Evolutionary conservation across 2,113 vertebrate species (phyloP).

Genomic region (Dipodomys stephensi): DNA sequence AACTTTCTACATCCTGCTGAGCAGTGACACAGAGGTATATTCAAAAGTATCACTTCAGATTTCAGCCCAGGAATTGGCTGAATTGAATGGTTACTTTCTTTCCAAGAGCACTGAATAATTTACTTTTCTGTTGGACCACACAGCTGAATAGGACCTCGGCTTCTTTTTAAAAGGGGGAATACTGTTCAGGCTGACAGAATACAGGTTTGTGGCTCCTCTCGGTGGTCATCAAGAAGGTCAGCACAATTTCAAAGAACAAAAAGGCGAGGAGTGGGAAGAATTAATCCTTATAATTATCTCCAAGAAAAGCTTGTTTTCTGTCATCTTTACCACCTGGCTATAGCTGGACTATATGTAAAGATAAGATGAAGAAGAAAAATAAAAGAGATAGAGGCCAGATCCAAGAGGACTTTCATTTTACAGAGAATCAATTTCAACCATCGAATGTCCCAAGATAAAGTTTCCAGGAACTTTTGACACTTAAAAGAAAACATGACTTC

Average conservation of each 20-base stretch:
- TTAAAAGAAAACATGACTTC: slow-evolving; percentile 33
- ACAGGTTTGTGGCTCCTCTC: slow-evolving; percentile 60
- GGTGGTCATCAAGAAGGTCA: slow-evolving; percentile 3
- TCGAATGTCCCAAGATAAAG: slow-evolving; percentile 36
- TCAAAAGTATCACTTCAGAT: slow-evolving; percentile 13
- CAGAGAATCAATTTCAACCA: slow-evolving; percentile 62
- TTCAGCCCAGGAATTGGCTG: slow-evolving; percentile 20
- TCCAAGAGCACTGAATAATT: slow-evolving; percentile 43
- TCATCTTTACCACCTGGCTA: slow-evolving; percentile 44
- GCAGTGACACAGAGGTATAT: background rate
- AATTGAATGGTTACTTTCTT: slow-evolving; percentile 43
- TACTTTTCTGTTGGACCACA: slow-evolving; percentile 15
- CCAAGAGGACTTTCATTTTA: slow-evolving; percentile 35
- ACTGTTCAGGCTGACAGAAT: background rate
- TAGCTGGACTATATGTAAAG: slow-evolving; percentile 22
- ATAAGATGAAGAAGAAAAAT: background rate
- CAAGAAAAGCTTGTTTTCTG: background rate
- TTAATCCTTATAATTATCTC: background rate
- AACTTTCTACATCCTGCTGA: background rate
- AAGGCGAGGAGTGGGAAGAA: background rate
- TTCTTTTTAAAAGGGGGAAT: background rate
- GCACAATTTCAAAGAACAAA: background rate
- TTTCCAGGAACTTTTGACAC: slow-evolving; percentile 53
- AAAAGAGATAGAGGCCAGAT: slow-evolving; percentile 10
- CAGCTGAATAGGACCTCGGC: background rate